Base-by-base conservation (phyloP, 2,797 vertebrate genomes). In the Acipenser ruthenus region DNA sequence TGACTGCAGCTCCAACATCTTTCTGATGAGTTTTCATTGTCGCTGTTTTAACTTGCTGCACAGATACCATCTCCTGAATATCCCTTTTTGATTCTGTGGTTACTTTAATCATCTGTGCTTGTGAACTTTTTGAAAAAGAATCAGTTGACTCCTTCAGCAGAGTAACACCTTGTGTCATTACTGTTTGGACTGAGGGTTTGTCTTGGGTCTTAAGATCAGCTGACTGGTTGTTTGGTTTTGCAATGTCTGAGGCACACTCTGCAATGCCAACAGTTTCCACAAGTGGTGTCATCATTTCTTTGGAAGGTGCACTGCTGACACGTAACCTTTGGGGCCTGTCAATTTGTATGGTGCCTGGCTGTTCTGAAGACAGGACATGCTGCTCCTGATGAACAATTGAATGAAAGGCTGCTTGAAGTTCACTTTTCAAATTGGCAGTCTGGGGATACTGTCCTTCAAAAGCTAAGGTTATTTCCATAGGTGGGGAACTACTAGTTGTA, bases 361-460 rank as follows among this genome's bases (percentile, higher is more conserved):
- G 83, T 68, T 95, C 93, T 13, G 87, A 90, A 61, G 76, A 87
- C 58, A 95, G 81, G 73, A 89, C 70, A 6, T 83, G 83, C 63
- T 87, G 84, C 73, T 97, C 92, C 73, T 92, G 88, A 81, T 80
- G 90, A 61, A 96, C 73, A 64, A 96, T 80, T 53, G 93, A 92
- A 70, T 84, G 86, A 61, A 98, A 86, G 63, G 90, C 90, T 74
- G 93, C 88, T 72, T 89, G 87, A 8, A 95, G 84, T 79, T 94
- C 87, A 12, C 56, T 90, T 77, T 89, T 88, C 69, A 95, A 82
- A 59, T 94, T 85, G 76, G 89, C 87, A 64, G 72, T 90, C 70
- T 94, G 91, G 73, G 91, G 89, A 74, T 88, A 92, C 62, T 90
- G 55, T 37, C 89, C 88, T 76, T 87, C 89, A 76, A 98, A 82